phyloP scores from a whole-genome alignment of 2,113 vertebrate genomes.

The Pituophis catenifer region DNA sequence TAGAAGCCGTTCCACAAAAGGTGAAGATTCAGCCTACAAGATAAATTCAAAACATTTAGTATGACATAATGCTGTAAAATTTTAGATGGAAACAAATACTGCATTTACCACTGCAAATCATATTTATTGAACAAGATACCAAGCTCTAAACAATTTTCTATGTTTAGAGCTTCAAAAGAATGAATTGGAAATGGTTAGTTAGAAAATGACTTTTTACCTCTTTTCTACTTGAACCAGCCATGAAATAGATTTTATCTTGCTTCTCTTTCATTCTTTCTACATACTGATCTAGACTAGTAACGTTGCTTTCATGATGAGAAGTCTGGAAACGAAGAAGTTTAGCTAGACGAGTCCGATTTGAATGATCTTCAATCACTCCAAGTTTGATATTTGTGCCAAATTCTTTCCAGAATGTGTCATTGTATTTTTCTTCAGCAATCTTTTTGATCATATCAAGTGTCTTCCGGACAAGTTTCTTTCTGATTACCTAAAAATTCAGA shows the following conservation, averaged over 20 bases:
- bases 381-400: constrained; percentile 98
- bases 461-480: constrained; percentile 98
- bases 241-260: constrained; percentile 98
- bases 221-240: constrained; percentile 93
- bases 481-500: constrained; percentile 82
- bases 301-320: constrained; percentile 80
- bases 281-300: constrained; percentile 91
- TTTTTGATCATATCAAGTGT: constrained; percentile 99
- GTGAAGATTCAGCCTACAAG: constrained; percentile 89
- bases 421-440: constrained; percentile 95
- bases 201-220: constrained; percentile 74
- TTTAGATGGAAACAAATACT: background rate
- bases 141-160: background rate
- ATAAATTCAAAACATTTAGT: background rate
- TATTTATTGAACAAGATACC: background rate
- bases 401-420: constrained; percentile 98
- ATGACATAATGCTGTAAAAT: background rate
- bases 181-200: background rate
- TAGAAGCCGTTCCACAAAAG: constrained; percentile 92
- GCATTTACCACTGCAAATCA: background rate
- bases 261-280: constrained; percentile 99
- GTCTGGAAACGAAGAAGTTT: constrained; percentile 97
- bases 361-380: constrained; percentile 98
- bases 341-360: constrained; percentile 93
- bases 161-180: background rate